Evolutionary conservation across 2,113 vertebrate genomes (phyloP).

Genomic region (Ceratotherium simum): DNA sequence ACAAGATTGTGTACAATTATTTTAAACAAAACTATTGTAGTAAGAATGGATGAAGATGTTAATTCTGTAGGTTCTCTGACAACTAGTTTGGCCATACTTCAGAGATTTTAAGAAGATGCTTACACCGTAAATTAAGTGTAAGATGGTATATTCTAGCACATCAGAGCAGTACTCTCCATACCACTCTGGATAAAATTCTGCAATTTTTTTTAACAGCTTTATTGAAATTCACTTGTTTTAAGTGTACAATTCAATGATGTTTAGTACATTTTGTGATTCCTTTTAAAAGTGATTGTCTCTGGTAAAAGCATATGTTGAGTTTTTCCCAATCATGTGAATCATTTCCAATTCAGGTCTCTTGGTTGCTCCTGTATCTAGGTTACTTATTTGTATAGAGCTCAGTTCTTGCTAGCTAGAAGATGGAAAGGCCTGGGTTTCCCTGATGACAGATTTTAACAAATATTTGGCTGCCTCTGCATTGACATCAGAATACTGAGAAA

Average conservation of each 20-base stretch:
- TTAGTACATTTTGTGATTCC: constrained; percentile 12
- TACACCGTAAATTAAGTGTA: background rate
- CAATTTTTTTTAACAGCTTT: background rate
- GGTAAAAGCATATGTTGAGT: background rate
- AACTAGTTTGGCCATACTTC: background rate
- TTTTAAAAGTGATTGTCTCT: constrained; percentile 24
- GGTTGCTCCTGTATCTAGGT: constrained; percentile 7
- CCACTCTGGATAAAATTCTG: background rate
- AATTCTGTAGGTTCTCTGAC: background rate
- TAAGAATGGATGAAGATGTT: background rate
- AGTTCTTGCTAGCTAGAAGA: background rate
- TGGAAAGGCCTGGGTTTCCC: constrained; percentile 5
- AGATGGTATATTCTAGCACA: background rate
- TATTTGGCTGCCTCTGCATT: background rate
- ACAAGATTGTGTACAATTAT: constrained; percentile 36
- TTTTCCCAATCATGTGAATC: background rate
- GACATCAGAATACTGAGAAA: constrained; percentile 14
- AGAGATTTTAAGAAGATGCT: background rate
- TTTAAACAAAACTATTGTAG: constrained; percentile 26
- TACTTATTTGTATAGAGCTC: constrained; percentile 27
- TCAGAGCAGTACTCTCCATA: background rate
- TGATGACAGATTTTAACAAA: constrained; percentile 25
- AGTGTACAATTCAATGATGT: background rate
- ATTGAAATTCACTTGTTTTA: background rate
- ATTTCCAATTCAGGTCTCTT: background rate